A percentile compares a stretch with the other conserved stretches of the same genome.
These are phyloP conservation scores for Chionomys nivalis DNA, from an alignment of 2,113 vertebrate genomes.

Conservation along the genomic window DNA sequence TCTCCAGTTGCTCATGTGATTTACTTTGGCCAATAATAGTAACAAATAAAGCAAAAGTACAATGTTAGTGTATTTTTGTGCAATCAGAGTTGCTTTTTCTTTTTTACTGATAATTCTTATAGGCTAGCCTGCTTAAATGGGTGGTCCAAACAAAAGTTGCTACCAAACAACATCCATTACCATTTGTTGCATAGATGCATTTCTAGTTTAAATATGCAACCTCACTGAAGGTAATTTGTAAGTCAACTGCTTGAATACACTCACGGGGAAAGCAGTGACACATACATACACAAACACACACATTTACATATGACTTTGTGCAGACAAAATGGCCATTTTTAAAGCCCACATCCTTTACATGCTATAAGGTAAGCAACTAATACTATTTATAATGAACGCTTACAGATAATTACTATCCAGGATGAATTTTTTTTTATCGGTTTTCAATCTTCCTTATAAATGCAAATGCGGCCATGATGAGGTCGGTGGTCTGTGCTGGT, in stretches of 20 bases:
- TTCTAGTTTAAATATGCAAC: background rate
- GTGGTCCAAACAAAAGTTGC: background rate
- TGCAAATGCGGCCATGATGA: no score
- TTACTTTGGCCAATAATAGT: background rate
- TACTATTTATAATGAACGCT: no score
- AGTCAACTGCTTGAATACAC: background rate
- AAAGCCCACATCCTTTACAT: no score
- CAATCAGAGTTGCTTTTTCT: background rate
- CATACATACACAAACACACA: no score
- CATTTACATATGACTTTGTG: background rate
- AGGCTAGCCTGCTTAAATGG: background rate
- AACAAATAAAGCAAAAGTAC: background rate
- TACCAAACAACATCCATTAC: background rate
- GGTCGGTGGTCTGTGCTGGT: no score
- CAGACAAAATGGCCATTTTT: background rate
- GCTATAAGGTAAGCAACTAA: no score
- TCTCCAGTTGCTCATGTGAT: background rate
- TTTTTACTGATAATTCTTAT: background rate
- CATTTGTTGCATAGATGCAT: background rate
- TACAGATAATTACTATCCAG: no score
- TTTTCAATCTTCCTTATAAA: no score
- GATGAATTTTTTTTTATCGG: no score
- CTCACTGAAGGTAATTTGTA: background rate
- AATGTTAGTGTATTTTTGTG: background rate
- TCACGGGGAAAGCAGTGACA: background rate